phyloP scores from a whole-genome alignment of 2,113 vertebrate genomes.

The Sterrhoptilus dennistouni region DNA sequence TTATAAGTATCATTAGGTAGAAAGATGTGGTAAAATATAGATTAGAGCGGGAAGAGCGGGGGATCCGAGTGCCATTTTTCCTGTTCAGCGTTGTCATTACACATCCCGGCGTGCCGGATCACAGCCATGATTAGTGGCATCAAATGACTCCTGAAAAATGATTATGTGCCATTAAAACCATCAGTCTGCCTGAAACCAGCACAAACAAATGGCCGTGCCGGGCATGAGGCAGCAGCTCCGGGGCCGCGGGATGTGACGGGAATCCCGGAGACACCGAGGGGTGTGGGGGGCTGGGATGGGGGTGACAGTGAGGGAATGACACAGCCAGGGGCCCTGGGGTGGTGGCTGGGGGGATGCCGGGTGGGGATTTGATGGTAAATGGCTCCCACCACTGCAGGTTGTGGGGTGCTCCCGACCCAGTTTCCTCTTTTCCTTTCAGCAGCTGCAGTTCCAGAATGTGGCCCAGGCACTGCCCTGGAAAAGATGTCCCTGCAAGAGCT shows the following conservation, averaged over 20 bases:
- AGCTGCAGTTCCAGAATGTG: accelerated
- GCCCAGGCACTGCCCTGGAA: accelerated
- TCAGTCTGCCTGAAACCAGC: slow-evolving; percentile 76
- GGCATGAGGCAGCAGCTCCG: slow-evolving; percentile 64
- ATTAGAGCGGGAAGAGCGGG: slow-evolving; percentile 28
- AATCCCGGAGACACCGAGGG: neutral
- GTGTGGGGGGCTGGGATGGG: accelerated
- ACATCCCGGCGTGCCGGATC: slow-evolving; percentile 60
- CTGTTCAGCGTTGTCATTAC: slow-evolving; percentile 69
- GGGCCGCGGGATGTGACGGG: slow-evolving; percentile 10
- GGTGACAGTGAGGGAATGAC: accelerated
- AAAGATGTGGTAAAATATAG: slow-evolving; percentile 61
- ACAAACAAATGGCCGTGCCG: slow-evolving; percentile 73
- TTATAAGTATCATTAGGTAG: slow-evolving; percentile 55
- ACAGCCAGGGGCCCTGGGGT: accelerated
- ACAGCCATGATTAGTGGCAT: slow-evolving; percentile 75
- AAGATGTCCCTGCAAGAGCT: neutral
- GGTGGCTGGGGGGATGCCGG: accelerated
- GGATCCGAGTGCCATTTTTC: slow-evolving; percentile 59
- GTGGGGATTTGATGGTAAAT: accelerated
- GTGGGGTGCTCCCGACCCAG: neutral
- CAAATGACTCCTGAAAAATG: slow-evolving; percentile 80
- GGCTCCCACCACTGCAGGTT: accelerated
- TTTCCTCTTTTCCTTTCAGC: accelerated
- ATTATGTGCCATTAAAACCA: slow-evolving; percentile 80